Evolutionary conservation across 1,140 invertebrate species (phyloP), one percentile per base, ranked within the genome.

Genomic region (Leguminivora glycinivorella): DNA sequence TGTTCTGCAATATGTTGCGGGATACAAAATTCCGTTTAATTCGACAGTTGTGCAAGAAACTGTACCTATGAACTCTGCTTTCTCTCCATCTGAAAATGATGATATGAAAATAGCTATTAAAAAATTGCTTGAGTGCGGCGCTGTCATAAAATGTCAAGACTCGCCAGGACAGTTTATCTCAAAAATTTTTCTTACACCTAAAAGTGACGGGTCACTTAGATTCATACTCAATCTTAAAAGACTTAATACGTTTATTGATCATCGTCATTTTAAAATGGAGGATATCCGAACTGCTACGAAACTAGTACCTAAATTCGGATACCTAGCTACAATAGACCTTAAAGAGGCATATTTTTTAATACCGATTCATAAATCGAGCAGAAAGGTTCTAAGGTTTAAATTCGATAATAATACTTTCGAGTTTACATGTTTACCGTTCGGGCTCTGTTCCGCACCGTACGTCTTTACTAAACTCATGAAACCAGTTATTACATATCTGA

Each of bases 301-400:
- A 19, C 40, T 70, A 0, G n/a, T 70, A 5, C 10, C 69, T 47
- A 26, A 7, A n/a, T 52, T n/a, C 9, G 25, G 58, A 6, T 70
- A 14, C 17, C 38, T 70, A 38, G 69, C 56, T 17, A 52, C 12
- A 4, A 31, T 70, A 25, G 69, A 70, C 38, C 34, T 70, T 1
- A 58, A 70, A 43, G 68, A 70, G 22, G 70, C 70, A 31, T 70
- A 70, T 52, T 70, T 70, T 60, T 66, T 70, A 34, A 31, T 70
- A 4, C 40, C 40, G 3, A 67, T 67, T 34, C 25, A 66, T 56
- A 6, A 26, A 2, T 17, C 43, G n/a, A 5, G 26, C n/a, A 38
- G 17, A 38, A 67, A 67, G 38, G 38, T n/a, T 17, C 17, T 34
- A 34, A 34, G 63, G 12, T 67, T 67, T n/a, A 34, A 4, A 38